phyloP scores from a whole-genome alignment of 35 echinoderm and acorn worm genomes.

The Ptychodera flava region DNA sequence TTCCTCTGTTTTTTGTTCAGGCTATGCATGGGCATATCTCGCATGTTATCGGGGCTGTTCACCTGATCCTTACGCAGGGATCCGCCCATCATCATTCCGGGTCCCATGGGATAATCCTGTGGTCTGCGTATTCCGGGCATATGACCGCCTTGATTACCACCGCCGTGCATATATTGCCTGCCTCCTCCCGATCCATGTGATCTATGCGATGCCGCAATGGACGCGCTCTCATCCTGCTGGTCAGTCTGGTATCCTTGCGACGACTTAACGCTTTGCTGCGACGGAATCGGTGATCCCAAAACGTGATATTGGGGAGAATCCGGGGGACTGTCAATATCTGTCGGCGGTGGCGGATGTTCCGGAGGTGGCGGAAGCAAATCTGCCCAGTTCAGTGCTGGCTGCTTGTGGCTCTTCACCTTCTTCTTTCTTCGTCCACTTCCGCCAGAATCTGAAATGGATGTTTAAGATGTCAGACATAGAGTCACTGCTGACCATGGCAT shows the following conservation, averaged over 20 bases:
- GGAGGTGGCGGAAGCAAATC: conserved; percentile 19
- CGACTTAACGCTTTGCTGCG: background rate
- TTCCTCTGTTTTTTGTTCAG: background rate
- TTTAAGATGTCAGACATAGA: too few relatives aligned
- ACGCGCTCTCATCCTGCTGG: background rate
- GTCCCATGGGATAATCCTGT: background rate
- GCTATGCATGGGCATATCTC: background rate
- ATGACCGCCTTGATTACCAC: background rate
- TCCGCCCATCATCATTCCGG: background rate
- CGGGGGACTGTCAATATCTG: conserved; percentile 4
- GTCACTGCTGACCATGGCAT: too few relatives aligned
- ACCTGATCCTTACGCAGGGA: too few relatives aligned
- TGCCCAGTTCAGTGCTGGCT: conserved; percentile 4
- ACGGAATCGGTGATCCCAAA: background rate
- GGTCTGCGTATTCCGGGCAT: background rate
- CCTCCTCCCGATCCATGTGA: background rate
- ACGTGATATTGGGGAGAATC: conserved; percentile 3
- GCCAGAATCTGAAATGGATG: conserved; percentile 6
- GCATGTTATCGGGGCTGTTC: background rate
- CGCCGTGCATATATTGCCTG: background rate
- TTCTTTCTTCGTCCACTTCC: conserved; percentile 8
- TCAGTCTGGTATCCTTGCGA: conserved; percentile 9
- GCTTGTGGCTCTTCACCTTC: background rate
- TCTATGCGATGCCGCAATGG: background rate
- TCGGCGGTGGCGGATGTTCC: conserved; percentile 15